Evolutionary conservation across 2,888 invertebrate species (phyloP).

Genomic region (Oeneis ivallda): DNA sequence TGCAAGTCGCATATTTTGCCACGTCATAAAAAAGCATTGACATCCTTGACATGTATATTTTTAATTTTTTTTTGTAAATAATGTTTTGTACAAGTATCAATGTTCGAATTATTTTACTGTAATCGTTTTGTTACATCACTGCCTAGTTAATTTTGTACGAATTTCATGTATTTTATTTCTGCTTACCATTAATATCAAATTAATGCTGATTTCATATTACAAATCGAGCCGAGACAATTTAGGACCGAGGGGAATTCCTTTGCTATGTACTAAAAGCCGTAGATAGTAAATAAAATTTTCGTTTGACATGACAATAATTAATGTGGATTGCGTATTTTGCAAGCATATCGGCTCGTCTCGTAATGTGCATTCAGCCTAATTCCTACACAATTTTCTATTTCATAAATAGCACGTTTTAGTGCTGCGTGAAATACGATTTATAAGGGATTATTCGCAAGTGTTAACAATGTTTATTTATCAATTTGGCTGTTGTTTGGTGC

Average conservation of each 20-base stretch:
- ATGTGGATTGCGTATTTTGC: too few species aligned
- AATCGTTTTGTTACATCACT: conserved; percentile 21
- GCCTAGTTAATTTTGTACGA: conserved; percentile 21
- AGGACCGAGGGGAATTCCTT: not conserved
- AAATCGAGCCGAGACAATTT: not conserved
- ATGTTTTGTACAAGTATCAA: conserved; percentile 7
- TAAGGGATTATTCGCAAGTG: conserved; percentile 3
- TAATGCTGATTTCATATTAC: not conserved
- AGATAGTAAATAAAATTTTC: too few species aligned
- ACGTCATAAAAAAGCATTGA: too few species aligned
- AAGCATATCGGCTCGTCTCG: not conserved
- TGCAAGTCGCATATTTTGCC: too few species aligned
- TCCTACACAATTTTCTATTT: conserved; percentile 9
- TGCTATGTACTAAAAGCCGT: too few species aligned
- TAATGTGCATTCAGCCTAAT: not conserved
- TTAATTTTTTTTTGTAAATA: conserved; percentile 8
- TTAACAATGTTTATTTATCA: conserved; percentile 16
- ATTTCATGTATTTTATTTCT: conserved; percentile 18
- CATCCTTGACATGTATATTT: not conserved
- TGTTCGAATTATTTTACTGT: conserved; percentile 17
- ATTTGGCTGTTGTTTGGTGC: conserved; percentile 25
- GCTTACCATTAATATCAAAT: conserved; percentile 25
- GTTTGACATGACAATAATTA: too few species aligned
- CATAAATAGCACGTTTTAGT: conserved; percentile 42
- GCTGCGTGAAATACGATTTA: conserved; percentile 30